Percentiles rank a stretch among this genome's conserved stretches.
phyloP scores from a whole-genome alignment of 2,797 vertebrate species.

The Manis crassicaudata region DNA sequence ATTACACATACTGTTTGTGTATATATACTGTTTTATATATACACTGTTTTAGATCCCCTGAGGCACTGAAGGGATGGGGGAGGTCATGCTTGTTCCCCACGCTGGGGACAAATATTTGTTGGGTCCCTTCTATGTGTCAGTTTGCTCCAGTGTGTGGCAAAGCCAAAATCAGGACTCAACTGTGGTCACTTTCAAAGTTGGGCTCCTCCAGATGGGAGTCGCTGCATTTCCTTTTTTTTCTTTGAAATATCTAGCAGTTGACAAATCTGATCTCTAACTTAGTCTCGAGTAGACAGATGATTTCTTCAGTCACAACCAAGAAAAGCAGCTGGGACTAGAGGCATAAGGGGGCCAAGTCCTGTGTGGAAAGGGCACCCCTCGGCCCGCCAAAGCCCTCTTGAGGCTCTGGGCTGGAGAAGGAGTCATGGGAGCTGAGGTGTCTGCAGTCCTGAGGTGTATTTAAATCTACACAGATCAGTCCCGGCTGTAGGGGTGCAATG shows the following conservation, averaged over 20 bases:
- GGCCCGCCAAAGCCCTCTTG: rapidly evolving
- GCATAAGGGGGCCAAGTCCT: background rate
- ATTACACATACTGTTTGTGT: background rate
- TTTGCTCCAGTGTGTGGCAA: background rate
- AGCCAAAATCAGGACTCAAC: background rate
- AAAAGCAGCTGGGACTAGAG: background rate
- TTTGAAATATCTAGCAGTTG: background rate
- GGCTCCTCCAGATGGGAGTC: background rate
- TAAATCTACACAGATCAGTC: slow-evolving; percentile 78
- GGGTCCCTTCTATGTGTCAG: background rate
- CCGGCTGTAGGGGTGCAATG: slow-evolving; percentile 69
- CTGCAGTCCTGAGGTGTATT: slow-evolving; percentile 78
- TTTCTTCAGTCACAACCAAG: background rate
- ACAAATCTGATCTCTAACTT: background rate
- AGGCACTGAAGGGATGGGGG: background rate
- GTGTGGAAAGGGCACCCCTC: rapidly evolving
- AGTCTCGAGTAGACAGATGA: background rate
- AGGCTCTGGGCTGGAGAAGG: slow-evolving; percentile 51
- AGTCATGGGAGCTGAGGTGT: slow-evolving; percentile 47
- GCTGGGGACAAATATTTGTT: background rate
- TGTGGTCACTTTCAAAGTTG: background rate
- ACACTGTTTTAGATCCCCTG: background rate
- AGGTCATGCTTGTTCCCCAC: background rate
- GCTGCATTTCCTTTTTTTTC: background rate
- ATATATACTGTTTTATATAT: background rate